Evolutionary conservation across 2,113 vertebrate species (phyloP), one percentile per base, ranked within the genome.

Genomic region (Dryoscopus gambensis): DNA sequence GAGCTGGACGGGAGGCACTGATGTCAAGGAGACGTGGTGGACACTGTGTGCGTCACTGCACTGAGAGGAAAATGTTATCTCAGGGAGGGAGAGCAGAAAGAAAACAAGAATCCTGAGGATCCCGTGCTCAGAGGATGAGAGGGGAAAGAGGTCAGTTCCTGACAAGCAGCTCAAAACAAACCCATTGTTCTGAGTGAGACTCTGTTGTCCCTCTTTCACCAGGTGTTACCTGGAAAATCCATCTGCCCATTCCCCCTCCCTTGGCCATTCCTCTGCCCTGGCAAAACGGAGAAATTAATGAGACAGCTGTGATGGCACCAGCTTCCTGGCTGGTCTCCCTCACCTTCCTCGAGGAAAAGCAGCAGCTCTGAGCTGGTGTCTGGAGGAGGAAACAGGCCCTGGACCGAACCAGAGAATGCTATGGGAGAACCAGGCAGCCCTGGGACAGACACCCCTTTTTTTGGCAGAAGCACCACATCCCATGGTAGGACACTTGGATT

Each of bases 181-280:
- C 39, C 31, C 75, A 82, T 95, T 95, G 93, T 95, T 96, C 92
- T 57, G 30, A 42, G 74, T 3, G 49, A 70, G 84, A n/a, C 75
- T 44, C 22, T 33, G 73, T 21, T 2, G 0, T 67, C 84, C 47
- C 64, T 50, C 49, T 52, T 44, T 59, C 40, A 39, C 46, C 75
- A 91, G 95, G 75, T 88, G 87, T 64, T 84, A 92, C 83, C 86
- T 95, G 85, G 91, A 86, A 85, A 95, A 90, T 39, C 53, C 65
- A 86, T 89, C 83, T 40, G 37, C 49, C 27, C 33, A 8, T 35
- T 65, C 23, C 71, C 44, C 11, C 30, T 84, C 46, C 89, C 80
- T n/a, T 71, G 3, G 0, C 83, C 62, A 9, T 35, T 53, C 56
- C 84, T 56, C 59, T 69, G 39, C 49, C 83, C 73, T 57, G 27